A percentile compares a stretch with the other conserved stretches of the same genome.
These are phyloP conservation scores for Spermophilus dauricus DNA, from an alignment of 2,113 vertebrate species.

Conservation along the genomic window DNA sequence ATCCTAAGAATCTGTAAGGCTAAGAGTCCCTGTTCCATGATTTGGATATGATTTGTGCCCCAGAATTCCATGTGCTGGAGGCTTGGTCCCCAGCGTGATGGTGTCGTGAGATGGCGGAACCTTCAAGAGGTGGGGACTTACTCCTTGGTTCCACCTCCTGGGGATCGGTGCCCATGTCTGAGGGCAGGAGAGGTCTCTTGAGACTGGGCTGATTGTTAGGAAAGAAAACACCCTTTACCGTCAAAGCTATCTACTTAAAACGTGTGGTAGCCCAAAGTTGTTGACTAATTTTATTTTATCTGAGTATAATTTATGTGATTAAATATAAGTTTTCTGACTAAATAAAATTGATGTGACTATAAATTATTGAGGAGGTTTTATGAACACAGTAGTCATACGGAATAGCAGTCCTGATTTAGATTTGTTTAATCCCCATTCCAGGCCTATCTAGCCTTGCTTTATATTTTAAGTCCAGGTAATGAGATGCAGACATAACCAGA, in stretches of 20 bases:
- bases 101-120: neutral
- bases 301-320: neutral
- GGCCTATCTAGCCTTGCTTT: neutral
- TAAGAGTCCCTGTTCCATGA: neutral
- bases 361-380: neutral
- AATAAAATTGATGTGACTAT: neutral
- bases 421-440: neutral
- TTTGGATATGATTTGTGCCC: neutral
- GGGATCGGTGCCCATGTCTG: neutral
- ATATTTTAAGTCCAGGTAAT: neutral
- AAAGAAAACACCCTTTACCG: neutral
- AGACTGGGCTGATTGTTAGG: neutral
- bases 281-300: neutral
- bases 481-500: neutral
- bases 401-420: neutral
- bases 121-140: neutral
- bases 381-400: neutral
- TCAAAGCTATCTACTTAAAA: neutral
- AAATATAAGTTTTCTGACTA: too few relatives aligned
- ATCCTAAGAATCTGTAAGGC: neutral
- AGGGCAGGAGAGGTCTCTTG: neutral
- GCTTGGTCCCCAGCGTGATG: neutral
- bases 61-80: neutral
- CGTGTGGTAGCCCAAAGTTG: neutral
- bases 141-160: neutral